Conservation (phyloP, 2,888 invertebrate species). For the Homarus gammarus region DNA sequence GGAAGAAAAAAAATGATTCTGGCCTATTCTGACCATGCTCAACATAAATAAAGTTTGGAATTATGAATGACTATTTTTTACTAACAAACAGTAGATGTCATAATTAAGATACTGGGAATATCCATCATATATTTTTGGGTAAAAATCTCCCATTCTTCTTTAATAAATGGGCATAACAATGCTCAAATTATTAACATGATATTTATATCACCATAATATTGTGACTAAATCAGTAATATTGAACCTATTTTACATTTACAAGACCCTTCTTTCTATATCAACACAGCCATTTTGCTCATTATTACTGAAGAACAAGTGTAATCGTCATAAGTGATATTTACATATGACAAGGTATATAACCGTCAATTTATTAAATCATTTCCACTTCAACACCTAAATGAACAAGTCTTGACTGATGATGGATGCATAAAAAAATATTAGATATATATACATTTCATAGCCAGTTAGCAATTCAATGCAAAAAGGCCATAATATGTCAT, state of each 20-base stretch:
- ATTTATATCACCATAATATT: background rate
- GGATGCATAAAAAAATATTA: constrained; percentile 36
- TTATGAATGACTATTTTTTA: background rate
- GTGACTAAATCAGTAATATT: background rate
- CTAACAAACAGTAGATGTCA: background rate
- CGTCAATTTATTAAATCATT: background rate
- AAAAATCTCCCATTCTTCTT: background rate
- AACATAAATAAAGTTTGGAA: background rate
- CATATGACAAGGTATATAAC: constrained; percentile 2
- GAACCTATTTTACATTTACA: constrained; percentile 10
- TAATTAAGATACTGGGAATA: background rate
- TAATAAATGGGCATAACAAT: constrained; percentile 13
- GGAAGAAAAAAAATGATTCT: background rate
- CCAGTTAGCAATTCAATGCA: background rate
- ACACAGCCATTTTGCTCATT: constrained; percentile 33
- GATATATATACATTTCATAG: constrained; percentile 30
- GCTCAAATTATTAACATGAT: background rate
- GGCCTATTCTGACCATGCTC: background rate
- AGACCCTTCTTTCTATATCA: constrained; percentile 1
- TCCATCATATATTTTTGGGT: background rate
- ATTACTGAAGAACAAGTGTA: constrained; percentile 18
- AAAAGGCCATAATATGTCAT: too few species aligned
- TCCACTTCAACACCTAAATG: background rate
- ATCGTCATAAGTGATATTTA: constrained; percentile 25
- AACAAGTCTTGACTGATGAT: constrained; percentile 10